Evolutionary conservation across 2,888 invertebrate genomes (phyloP).

Genomic region (Sialis lutaria): DNA sequence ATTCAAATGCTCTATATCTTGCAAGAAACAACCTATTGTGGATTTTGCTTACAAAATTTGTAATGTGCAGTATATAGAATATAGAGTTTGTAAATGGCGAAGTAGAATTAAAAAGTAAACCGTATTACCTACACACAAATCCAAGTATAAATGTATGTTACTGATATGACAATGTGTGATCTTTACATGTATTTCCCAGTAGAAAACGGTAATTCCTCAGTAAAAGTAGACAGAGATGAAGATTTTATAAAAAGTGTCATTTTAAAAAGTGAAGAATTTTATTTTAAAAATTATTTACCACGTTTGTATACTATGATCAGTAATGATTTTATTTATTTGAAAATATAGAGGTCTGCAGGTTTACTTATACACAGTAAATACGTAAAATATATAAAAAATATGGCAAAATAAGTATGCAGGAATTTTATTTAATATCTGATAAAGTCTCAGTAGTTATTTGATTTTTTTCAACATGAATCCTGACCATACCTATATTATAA

Average conservation of each 20-base stretch:
- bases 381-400: slow-evolving; percentile 3
- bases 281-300: slow-evolving; percentile 6
- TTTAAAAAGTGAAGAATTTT: slow-evolving; percentile 6
- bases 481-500: slow-evolving; percentile 4
- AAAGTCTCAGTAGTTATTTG: slow-evolving; percentile 4
- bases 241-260: slow-evolving; percentile 4
- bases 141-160: slow-evolving; percentile 8
- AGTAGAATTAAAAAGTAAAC: neutral
- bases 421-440: slow-evolving; percentile 3
- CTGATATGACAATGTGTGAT: slow-evolving; percentile 4
- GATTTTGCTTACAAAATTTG: slow-evolving; percentile 1
- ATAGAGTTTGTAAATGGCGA: neutral
- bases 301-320: neutral
- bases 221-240: slow-evolving; percentile 5
- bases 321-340: slow-evolving; percentile 3
- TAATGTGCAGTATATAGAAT: neutral
- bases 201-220: slow-evolving; percentile 3
- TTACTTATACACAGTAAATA: slow-evolving; percentile 6
- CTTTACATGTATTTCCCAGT: slow-evolving; percentile 6
- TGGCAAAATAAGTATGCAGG: slow-evolving; percentile 3
- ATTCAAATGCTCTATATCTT: slow-evolving; percentile 10
- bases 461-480: slow-evolving; percentile 6
- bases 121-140: slow-evolving; percentile 3
- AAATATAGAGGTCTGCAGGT: slow-evolving; percentile 5
- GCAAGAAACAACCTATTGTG: slow-evolving; percentile 7